These are phyloP conservation scores for Drosophila differens DNA, from an alignment of 2,888 invertebrate genomes.

Conservation along the genomic window DNA sequence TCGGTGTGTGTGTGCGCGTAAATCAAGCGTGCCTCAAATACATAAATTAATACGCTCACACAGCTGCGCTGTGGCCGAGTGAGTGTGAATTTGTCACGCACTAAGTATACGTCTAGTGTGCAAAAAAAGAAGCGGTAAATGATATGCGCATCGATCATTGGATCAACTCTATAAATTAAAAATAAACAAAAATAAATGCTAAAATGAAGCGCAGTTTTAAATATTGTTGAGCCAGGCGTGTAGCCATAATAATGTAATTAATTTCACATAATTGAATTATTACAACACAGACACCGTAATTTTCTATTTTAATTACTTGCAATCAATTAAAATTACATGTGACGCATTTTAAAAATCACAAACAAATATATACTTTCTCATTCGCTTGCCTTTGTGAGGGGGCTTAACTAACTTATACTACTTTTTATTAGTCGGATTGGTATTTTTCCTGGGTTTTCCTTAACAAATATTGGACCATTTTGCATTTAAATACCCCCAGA, in stretches of 20 bases:
- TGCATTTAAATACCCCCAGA: background rate
- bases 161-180: constrained; percentile 13
- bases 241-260: constrained; percentile 4
- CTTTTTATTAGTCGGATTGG: background rate
- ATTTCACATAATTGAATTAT: constrained; percentile 13
- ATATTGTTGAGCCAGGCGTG: constrained; percentile 16
- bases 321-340: constrained; percentile 4
- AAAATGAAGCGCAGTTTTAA: background rate
- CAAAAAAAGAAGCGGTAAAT: background rate
- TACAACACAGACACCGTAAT: background rate
- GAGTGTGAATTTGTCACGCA: constrained; percentile 18
- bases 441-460: background rate
- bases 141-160: constrained; percentile 22
- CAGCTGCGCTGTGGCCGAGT: background rate
- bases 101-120: constrained; percentile 16
- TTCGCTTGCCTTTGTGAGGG: background rate
- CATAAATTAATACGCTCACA: constrained; percentile 58
- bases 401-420: background rate
- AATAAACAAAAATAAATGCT: constrained; percentile 6
- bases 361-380: background rate
- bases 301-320: background rate
- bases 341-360: background rate
- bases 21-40: constrained; percentile 60
- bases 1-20: constrained; percentile 17
- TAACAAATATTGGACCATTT: background rate